These are phyloP conservation scores for Pteropus rufus DNA, from an alignment of 2,797 vertebrate genomes.

Conservation along the genomic window DNA sequence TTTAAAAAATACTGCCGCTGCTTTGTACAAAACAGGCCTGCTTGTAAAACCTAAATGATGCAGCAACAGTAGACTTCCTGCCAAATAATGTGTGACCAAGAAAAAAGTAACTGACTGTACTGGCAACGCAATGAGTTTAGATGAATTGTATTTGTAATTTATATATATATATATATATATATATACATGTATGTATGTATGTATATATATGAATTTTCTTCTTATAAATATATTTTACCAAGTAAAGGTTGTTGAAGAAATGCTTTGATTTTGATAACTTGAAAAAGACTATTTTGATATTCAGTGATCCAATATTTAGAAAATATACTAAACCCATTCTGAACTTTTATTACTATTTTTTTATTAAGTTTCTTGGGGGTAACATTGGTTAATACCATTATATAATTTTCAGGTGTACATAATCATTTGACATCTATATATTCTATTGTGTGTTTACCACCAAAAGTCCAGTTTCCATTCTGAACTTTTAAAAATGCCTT, in stretches of 20 bases:
- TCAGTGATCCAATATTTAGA: not conserved
- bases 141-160: not conserved
- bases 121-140: slow-evolving; percentile 11
- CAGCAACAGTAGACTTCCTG: slow-evolving; percentile 41
- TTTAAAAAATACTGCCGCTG: slow-evolving; percentile 42
- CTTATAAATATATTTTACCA: not conserved
- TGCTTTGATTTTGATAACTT: not conserved
- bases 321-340: not conserved
- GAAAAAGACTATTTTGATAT: not conserved
- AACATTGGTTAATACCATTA: no score
- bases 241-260: not conserved
- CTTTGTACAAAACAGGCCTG: not conserved
- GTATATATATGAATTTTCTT: not conserved
- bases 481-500: slow-evolving; percentile 22
- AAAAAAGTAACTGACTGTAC: slow-evolving; percentile 54
- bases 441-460: no score
- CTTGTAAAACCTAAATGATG: slow-evolving; percentile 70
- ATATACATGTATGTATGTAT: no score
- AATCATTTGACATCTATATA: no score
- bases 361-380: no score
- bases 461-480: not conserved
- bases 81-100: slow-evolving; percentile 14
- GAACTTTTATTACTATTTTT: not conserved
- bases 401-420: no score
- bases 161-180: no score